These are phyloP conservation scores for Sternarchorhynchus goeldii DNA, from an alignment of 2,797 vertebrate genomes.

Conservation along the genomic window DNA sequence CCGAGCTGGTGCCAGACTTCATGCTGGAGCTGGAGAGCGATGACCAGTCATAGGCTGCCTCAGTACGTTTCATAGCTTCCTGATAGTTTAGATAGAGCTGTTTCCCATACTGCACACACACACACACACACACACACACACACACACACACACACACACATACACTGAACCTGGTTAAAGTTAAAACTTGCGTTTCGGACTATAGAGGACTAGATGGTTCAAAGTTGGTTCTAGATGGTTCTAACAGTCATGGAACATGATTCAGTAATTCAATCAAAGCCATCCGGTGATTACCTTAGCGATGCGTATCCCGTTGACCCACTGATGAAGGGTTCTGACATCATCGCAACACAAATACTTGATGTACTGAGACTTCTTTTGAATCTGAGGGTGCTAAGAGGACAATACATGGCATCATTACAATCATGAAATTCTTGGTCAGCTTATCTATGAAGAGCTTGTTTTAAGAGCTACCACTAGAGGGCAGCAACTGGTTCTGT, in stretches of 20 bases:
- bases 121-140: conserved; percentile 7
- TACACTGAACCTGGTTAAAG: not conserved
- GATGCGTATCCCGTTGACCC: conserved; percentile 96
- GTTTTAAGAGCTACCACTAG: conserved; percentile 22
- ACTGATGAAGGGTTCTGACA: conserved; percentile 93
- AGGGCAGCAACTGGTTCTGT: conserved; percentile 19
- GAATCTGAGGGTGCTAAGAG: conserved; percentile 93
- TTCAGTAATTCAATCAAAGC: not conserved
- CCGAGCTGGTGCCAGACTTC: conserved; percentile 93
- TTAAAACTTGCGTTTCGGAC: too few relatives aligned
- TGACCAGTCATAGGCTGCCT: conserved; percentile 95
- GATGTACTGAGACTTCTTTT: conserved; percentile 99
- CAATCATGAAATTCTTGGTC: not conserved
- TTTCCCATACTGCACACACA: conserved; percentile 86
- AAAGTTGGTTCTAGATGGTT: too few relatives aligned
- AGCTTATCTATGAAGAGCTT: not conserved
- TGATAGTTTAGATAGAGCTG: conserved; percentile 95
- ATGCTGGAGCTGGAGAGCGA: conserved; percentile 96
- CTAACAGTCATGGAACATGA: not conserved
- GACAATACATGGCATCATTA: conserved; percentile 18
- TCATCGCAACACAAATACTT: conserved; percentile 98
- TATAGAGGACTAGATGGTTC: too few relatives aligned
- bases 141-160: conserved; percentile 7
- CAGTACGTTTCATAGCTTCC: conserved; percentile 95
- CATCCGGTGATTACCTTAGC: conserved; percentile 82